Base-by-base conservation (phyloP, 2,888 invertebrate genomes). In the Pandemis heparana region DNA sequence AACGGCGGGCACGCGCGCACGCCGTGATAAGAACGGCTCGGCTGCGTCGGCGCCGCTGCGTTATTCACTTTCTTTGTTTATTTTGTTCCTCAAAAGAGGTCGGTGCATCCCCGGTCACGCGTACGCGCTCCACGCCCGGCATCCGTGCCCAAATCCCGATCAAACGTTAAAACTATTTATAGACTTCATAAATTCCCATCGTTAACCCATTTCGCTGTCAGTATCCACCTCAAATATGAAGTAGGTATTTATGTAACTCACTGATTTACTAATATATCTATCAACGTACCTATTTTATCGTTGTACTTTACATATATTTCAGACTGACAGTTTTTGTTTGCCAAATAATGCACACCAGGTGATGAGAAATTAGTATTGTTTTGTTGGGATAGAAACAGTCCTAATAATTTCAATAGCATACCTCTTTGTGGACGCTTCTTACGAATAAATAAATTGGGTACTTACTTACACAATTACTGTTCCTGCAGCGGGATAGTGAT, bases 91-190 rank as follows among this genome's bases (percentile, higher is more conserved):
- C 51, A 46, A 48, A 56, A 56, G 51, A 59, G 56, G 48, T 38
- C 73, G 41, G 48, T 64, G 63, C 43, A 60, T 64, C 65, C 56
- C 59, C 69, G 60, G 51, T 46, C 59, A 62, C 56, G 10, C 51
- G 32, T 56, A 62, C 72, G 38, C 53, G 32, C 53, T 43, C 41
- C 73, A 65, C 75, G 73, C 69, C 48, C 63, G 43, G 59, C 56
- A 16, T 23, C 66, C 75, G 65, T 66, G 75, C 53, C 69, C 73
- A 63, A 62, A 70, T 76, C 75, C 70, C 72, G 62, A 76, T 75
- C 48, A 69, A 76, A 75, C 59, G 67, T 70, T 53, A 53, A 38
- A 48, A 70, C 75, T 76, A 76, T 76, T 72, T 72, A 64, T 75
- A 76, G 43, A 66, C 59, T 75, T 71, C 69, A 65, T 65, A 75